A percentile compares a stretch with the other conserved stretches of the same genome.
Evolutionary conservation across 2,797 vertebrate genomes (phyloP).

Genomic region (Diplodus sargus): DNA sequence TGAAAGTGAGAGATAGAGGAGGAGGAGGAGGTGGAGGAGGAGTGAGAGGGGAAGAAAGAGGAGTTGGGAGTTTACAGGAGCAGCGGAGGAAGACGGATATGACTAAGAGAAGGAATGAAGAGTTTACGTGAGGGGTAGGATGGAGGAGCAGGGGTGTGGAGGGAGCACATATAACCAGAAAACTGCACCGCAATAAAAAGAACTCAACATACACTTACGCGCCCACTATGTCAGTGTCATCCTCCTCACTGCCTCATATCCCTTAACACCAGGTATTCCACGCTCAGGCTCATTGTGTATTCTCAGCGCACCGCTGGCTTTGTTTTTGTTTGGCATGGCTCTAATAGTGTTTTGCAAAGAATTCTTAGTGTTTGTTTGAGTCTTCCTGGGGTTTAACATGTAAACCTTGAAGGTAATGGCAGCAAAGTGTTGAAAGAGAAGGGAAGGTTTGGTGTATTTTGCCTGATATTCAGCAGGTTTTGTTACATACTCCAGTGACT

Average conservation of each 20-base stretch:
- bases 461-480: slow-evolving; percentile 3
- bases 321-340: slow-evolving; percentile 30
- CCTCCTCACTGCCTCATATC: slow-evolving; percentile 29
- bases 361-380: slow-evolving; percentile 26
- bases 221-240: slow-evolving; percentile 59
- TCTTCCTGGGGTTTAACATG: slow-evolving; percentile 13
- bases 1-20: slow-evolving; percentile 41
- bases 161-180: slow-evolving; percentile 34
- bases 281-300: slow-evolving; percentile 1
- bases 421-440: slow-evolving; percentile 10
- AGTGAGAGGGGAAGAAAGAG: slow-evolving; percentile 21
- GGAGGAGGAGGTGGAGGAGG: slow-evolving; percentile 32
- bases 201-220: slow-evolving; percentile 44
- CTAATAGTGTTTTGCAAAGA: slow-evolving; percentile 37
- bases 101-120: slow-evolving; percentile 62
- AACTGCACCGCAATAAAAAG: slow-evolving; percentile 53
- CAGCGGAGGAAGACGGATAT: slow-evolving; percentile 58
- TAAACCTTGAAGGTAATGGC: slow-evolving; percentile 21
- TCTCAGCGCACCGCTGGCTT: slow-evolving; percentile 10
- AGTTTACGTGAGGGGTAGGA: slow-evolving; percentile 56
- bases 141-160: slow-evolving; percentile 41
- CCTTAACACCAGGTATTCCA: slow-evolving; percentile 14
- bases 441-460: slow-evolving; percentile 7
- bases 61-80: slow-evolving; percentile 47
- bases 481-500: slow-evolving; percentile 1